Percentiles rank a stretch among this genome's conserved stretches.
Conservation (phyloP, 2,888 invertebrate genomes). For the Diarsia mendica region DNA sequence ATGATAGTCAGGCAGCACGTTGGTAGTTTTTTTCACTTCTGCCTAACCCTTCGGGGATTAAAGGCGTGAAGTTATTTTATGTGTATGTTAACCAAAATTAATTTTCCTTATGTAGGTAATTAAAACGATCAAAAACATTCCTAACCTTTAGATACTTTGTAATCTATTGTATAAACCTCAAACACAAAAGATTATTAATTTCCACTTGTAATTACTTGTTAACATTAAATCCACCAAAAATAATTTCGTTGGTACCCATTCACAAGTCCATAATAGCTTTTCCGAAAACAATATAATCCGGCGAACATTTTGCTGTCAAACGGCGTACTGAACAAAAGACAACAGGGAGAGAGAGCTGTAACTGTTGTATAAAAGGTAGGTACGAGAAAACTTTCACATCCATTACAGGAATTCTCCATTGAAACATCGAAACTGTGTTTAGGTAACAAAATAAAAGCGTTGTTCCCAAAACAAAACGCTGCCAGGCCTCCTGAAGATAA, state of each 20-base stretch:
- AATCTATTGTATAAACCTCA: slow-evolving; percentile 20
- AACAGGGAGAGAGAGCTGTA: neutral
- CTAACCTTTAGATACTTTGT: slow-evolving; percentile 19
- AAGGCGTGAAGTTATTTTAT: too few relatives aligned
- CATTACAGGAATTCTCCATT: slow-evolving; percentile 48
- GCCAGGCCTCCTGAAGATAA: slow-evolving; percentile 59
- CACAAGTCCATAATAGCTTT: slow-evolving; percentile 58
- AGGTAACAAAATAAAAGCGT: slow-evolving; percentile 56
- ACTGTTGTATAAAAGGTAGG: slow-evolving; percentile 1
- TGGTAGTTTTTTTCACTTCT: too few relatives aligned
- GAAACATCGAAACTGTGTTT: slow-evolving; percentile 49
- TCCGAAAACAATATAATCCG: slow-evolving; percentile 63
- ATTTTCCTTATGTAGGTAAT: slow-evolving; percentile 2
- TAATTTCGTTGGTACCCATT: slow-evolving; percentile 51
- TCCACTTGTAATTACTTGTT: slow-evolving; percentile 60
- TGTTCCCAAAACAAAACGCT: slow-evolving; percentile 53
- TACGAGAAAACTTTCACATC: slow-evolving; percentile 51
- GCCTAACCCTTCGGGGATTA: too few relatives aligned
- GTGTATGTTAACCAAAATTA: neutral
- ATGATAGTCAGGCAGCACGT: too few relatives aligned
- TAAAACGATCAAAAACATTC: slow-evolving; percentile 25
- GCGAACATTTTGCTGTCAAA: slow-evolving; percentile 62
- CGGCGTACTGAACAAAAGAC: slow-evolving; percentile 57
- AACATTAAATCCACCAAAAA: slow-evolving; percentile 63
- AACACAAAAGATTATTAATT: slow-evolving; percentile 62